These are phyloP conservation scores for Dromiciops gliroides DNA, from an alignment of 2,113 vertebrate species.

Conservation along the genomic window DNA sequence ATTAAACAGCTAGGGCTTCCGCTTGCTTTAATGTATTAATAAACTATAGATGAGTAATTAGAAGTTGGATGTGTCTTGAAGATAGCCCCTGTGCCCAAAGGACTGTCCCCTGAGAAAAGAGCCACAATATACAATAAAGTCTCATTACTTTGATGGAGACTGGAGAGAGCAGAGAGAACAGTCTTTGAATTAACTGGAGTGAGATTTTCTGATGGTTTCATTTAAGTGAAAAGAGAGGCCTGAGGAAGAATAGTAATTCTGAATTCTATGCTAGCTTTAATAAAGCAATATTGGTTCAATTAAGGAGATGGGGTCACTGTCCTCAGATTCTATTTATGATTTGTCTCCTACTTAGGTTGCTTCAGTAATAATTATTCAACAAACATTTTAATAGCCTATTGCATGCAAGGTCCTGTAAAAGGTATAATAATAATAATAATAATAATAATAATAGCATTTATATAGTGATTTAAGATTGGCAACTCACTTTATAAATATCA, in stretches of 20 bases:
- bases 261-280: neutral
- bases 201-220: neutral
- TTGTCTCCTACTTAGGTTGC: neutral
- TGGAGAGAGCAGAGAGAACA: neutral
- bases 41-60: conserved; percentile 49
- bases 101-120: neutral
- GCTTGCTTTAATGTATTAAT: conserved; percentile 63
- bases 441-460: neutral
- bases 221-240: neutral
- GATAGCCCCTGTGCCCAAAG: neutral
- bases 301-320: neutral
- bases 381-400: neutral
- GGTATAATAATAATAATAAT: neutral
- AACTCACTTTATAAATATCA: neutral
- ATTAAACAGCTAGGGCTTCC: conserved; percentile 55
- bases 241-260: neutral
- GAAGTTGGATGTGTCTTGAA: neutral
- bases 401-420: neutral
- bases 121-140: neutral
- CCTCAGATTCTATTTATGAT: neutral
- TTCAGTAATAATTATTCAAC: neutral
- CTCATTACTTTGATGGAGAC: neutral
- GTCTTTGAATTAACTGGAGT: neutral
- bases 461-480: neutral
- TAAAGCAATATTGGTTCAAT: neutral